Base-by-base conservation (phyloP, 2,888 invertebrate species). In the Polydrusus tereticollis region DNA sequence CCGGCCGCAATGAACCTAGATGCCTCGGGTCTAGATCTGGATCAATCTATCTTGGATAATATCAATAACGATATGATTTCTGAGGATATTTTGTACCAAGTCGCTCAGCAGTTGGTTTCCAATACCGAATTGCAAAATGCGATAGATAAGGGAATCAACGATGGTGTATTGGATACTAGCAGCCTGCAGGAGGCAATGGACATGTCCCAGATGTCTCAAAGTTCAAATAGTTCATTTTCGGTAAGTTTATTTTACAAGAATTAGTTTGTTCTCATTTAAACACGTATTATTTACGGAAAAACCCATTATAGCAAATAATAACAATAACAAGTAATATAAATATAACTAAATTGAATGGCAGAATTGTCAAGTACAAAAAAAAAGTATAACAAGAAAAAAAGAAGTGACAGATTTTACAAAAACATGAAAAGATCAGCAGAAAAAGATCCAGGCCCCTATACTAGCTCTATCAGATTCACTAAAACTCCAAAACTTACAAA, bases 51-150 rank as follows among this genome's bases (percentile, higher is more conserved):
- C 75, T 81, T 90, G 33, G 89, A 87, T 76, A 89, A 89, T 43
- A 83, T 90, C 62, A 89, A 89, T 77, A 88, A 90, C n/a, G 89
- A 91, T 78, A 88, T 91, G 82, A 87, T 92, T 60, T 89, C 92
- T 0, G 92, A 92, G 77, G 92, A 92, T 83, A 87, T 92, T 75
- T 83, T 92, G 41, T 90, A 91, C 86, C 91, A 92, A 84, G 92
- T 92, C n/a, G 92, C 92, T 1, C 90, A 92, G 72, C 85, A 85
- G 64, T 85, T 92, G 21, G 92, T 92, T 8, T 91, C 91, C 69
- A 91, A 91, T 77, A 83, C 86, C 0, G 92, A 92, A 78, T 85
- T 92, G 70, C 92, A 92, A 80, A 92, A 92, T 82, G 92, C 91
- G 20, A 91, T 92, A 68, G 92, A 92, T 80, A 92, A 91, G 73